Evolutionary conservation across 2,888 invertebrate genomes (phyloP), one percentile per base, ranked within the genome.

Genomic region (Sinhomidia bicolor): DNA sequence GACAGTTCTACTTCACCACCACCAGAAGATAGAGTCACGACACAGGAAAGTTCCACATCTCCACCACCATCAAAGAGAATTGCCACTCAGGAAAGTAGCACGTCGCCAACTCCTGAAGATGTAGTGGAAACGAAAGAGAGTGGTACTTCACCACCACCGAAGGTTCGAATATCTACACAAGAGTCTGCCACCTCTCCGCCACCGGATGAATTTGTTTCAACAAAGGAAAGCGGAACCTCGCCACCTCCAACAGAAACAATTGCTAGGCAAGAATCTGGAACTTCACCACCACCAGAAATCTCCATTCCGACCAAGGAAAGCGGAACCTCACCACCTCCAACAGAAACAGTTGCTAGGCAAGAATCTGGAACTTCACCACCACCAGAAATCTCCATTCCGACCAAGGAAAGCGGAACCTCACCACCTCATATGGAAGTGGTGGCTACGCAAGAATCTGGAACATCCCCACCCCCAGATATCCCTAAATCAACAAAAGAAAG

Each of bases 241-340:
- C 93, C 93, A 20, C 93, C 93, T 2, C 93, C 93, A 83, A 92
- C 94, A 90, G 92, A 12, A 41, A 12, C 23, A n/a, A 17, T 54
- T 2, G 23, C n/a, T n/a, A n/a, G n/a, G n/a, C n/a, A n/a, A n/a
- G n/a, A n/a, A n/a, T n/a, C n/a, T n/a, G n/a, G n/a, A n/a, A 23
- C 29, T 20, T 74, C 74, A 6, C 68, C 68, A 14, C 68, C n/a
- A 36, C 9, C 9, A 9, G 32, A 32, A 29, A 12, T 5, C 12
- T 14, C 65, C 1, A 36, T 68, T 0, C n/a, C 10, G 0, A 68
- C 74, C 1, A 9, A 44, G 12, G 74, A 47, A 0, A 47, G 23
- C 20, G 26, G 12, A n/a, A 47, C 79, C 6, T 68, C 76, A 17
- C 93, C 93, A 20, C 93, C 93, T 2, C 93, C 93, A 83, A 92